These are phyloP conservation scores for Struthidea cinerea DNA, from an alignment of 2,113 vertebrate genomes.

Conservation along the genomic window DNA sequence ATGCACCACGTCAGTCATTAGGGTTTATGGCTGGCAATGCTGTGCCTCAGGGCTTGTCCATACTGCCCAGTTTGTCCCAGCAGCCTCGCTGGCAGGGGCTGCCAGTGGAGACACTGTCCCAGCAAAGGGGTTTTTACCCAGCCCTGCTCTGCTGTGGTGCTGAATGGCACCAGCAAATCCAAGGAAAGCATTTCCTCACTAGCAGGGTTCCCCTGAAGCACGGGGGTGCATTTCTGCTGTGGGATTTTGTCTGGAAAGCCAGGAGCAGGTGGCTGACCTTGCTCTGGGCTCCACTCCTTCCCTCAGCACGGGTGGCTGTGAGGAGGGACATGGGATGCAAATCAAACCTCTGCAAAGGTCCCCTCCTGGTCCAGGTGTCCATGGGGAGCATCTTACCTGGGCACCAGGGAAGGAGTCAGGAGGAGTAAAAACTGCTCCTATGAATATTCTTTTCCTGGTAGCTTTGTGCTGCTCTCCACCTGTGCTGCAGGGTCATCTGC, in stretches of 20 bases:
- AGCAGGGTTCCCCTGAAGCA: neutral
- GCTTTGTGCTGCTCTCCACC: neutral
- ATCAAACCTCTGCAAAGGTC: neutral
- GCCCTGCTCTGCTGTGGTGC: neutral
- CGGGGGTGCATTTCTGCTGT: neutral
- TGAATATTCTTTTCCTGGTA: neutral
- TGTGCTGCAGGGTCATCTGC: neutral
- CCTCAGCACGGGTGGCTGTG: neutral
- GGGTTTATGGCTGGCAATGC: neutral
- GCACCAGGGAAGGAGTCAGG: fast-evolving
- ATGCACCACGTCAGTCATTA: neutral
- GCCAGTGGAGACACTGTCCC: neutral
- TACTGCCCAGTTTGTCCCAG: neutral
- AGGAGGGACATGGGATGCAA: neutral
- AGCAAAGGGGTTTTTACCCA: neutral
- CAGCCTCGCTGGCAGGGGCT: neutral
- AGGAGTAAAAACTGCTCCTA: neutral
- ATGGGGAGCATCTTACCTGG: neutral
- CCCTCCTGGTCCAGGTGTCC: neutral
- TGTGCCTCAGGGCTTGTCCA: neutral
- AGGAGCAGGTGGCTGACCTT: neutral
- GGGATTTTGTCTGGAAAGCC: neutral
- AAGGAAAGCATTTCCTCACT: neutral
- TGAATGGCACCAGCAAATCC: neutral
- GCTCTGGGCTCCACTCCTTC: neutral